These are phyloP conservation scores for Neoascia interrupta DNA, from an alignment of 2,888 invertebrate genomes.

Conservation along the genomic window DNA sequence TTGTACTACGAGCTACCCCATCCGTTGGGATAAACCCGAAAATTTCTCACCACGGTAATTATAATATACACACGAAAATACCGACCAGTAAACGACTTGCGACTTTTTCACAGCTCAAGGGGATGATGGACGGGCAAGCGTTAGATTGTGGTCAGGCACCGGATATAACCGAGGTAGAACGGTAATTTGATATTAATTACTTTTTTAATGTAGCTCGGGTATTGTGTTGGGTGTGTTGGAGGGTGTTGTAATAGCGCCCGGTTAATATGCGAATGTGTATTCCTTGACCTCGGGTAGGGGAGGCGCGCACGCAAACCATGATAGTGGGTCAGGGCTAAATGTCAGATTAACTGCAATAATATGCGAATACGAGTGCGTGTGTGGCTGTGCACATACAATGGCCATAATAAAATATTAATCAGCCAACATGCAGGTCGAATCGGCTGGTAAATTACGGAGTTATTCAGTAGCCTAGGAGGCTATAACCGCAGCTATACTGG, in stretches of 20 bases:
- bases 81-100: neutral
- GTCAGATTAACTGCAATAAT: conserved; percentile 58
- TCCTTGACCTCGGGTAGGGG: neutral
- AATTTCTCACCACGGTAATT: conserved; percentile 45
- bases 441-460: conserved; percentile 62
- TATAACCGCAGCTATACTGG: conserved; percentile 52
- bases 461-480: conserved; percentile 41
- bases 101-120: conserved; percentile 9
- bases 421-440: conserved; percentile 50
- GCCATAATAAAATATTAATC: conserved; percentile 64
- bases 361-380: conserved; percentile 31
- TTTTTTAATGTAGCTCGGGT: conserved; percentile 36
- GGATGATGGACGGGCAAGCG: conserved; percentile 17
- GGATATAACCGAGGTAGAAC: conserved; percentile 16
- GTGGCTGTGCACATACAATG: too few species aligned
- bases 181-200: conserved; percentile 54
- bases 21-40: conserved; percentile 26
- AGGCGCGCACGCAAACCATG: too few species aligned
- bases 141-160: conserved; percentile 44
- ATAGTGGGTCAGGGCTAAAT: conserved; percentile 55
- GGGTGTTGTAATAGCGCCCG: conserved; percentile 28
- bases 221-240: too few species aligned
- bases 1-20: too few species aligned
- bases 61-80: conserved; percentile 1
- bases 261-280: conserved; percentile 34